Evolutionary conservation across 2,797 vertebrate genomes (phyloP), one percentile per base, ranked within the genome.

Genomic region (Propithecus deckenii): DNA sequence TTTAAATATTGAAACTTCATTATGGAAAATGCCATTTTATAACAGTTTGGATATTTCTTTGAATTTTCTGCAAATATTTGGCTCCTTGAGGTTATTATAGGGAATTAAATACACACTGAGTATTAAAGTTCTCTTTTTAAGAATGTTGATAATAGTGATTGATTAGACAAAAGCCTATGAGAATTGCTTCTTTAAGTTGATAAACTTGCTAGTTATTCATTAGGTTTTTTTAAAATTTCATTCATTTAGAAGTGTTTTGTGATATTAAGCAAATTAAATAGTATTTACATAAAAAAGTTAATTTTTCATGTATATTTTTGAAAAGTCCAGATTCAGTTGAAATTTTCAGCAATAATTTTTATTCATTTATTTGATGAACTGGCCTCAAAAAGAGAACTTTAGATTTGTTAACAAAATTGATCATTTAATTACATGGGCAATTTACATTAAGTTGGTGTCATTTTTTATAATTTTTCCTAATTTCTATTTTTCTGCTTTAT

Each of bases 51-150:
- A 10, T 61, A 55, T 52, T 30, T 89, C 57, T 72, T 93, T 90
- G 15, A 74, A 18, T 78, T 92, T 87, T 69, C 48, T 86, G 35
- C 48, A 86, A 57, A 35, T 81, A 8, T 74, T 95, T 96, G 13
- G 6, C 14, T 89, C 5, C 17, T 79, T 57, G 12, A 86, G 13
- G 9, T 46, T 80, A 35, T 76, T 15, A 10, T 52, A 71, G 13
- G 4, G 8, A 91, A 90, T n/a, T 15, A 85, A 61, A 75, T 75
- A 55, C 5, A 15, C 57, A 32, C 12, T 79, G 25, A 75, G 3
- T 74, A 89, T 81, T 92, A 59, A 86, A 69, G 78, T 95, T 32
- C 23, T 93, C 17, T 83, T 87, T 95, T 11, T 89, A 83, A 81
- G 20, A 93, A 78, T 81, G 8, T 17, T 95, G 78, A 86, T 81